Base-by-base conservation (phyloP, 2,888 invertebrate species). In the Sisyra nigra region DNA sequence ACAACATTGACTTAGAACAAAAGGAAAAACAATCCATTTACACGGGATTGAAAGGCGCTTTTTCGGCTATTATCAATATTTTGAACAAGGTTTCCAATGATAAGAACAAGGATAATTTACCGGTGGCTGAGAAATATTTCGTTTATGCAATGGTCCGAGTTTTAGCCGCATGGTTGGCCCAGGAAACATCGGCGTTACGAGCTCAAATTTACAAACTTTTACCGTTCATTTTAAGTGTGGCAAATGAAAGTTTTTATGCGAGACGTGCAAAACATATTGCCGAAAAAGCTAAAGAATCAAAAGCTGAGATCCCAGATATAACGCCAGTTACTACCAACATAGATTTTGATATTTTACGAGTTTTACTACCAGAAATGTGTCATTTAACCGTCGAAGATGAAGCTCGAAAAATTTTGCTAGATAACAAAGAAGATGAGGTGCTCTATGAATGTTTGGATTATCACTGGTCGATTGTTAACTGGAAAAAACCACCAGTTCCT, bases 311-410 rank as follows among this genome's bases (percentile, higher is more conserved):
- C 29, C 18, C 50, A 3, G 61, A 62, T 8, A 58, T 57, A 37
- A 56, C n/a, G n/a, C n/a, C n/a, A n/a, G n/a, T 53, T 7, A 61
- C 64, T 47, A 56, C 60, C 2, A 45, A 57, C 8, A 55, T 57
- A 36, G 55, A 61, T 51, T 62, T 77, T 35, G 87, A 91, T 60
- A 67, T 89, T 38, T 61, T 93, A 13, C 72, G 89, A 42, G 70
- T 91, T 33, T 73, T 93, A 67, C 64, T 93, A 46, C 92, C 93
- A 2, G 89, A 88, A 2, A 63, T 93, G 3, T 93, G 92, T 55
- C 89, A 93, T 60, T 71, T 94, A 51, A 81, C 88, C 30, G 87
- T 92, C 15, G 93, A 93, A 65, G 92, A 93, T 53, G 77, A 82
- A 52, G 80, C 88, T 0, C 71, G 92, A 49, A 75, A 80, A 55